Percentiles rank a stretch among this genome's conserved stretches.
phyloP scores from a whole-genome alignment of 2,888 invertebrate species.

The Dascillus cervinus region DNA sequence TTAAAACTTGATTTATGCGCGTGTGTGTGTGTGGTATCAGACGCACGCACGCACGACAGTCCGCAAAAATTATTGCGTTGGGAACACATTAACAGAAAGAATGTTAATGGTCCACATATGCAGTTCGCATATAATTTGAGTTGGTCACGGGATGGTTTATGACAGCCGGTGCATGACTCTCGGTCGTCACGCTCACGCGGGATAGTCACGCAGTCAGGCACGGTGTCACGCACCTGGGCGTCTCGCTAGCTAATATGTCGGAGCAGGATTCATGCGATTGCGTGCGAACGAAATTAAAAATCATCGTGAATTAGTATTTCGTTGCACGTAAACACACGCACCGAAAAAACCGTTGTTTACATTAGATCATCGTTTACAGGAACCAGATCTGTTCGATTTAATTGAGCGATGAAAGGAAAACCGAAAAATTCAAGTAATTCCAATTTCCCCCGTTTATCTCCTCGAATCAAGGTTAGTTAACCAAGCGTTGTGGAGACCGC shows the following conservation, averaged over 20 bases:
- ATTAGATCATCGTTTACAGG: no score
- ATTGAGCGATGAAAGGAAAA: no score
- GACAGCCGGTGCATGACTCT: constrained; percentile 20
- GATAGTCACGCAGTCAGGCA: constrained; percentile 17
- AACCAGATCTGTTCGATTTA: no score
- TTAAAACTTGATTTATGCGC: no score
- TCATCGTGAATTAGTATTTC: no score
- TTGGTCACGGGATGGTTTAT: constrained; percentile 19
- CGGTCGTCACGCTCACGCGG: constrained; percentile 15
- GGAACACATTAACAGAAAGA: constrained; percentile 8
- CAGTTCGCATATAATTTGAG: constrained; percentile 22
- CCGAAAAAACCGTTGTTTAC: no score
- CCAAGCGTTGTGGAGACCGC: constrained; percentile 18
- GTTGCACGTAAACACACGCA: no score
- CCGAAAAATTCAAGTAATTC: constrained; percentile 6
- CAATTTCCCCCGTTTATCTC: constrained; percentile 22
- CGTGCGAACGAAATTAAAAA: background rate
- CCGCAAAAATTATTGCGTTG: no score
- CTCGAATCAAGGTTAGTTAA: constrained; percentile 14
- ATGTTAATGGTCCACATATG: constrained; percentile 22
- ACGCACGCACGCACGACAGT: no score
- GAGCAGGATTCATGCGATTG: background rate
- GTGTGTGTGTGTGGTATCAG: no score
- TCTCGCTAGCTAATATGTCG: constrained; percentile 11
- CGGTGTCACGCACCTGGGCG: constrained; percentile 13